Evolutionary conservation across 2,113 vertebrate species (phyloP).

Genomic region (Genyomyrus donnyi): DNA sequence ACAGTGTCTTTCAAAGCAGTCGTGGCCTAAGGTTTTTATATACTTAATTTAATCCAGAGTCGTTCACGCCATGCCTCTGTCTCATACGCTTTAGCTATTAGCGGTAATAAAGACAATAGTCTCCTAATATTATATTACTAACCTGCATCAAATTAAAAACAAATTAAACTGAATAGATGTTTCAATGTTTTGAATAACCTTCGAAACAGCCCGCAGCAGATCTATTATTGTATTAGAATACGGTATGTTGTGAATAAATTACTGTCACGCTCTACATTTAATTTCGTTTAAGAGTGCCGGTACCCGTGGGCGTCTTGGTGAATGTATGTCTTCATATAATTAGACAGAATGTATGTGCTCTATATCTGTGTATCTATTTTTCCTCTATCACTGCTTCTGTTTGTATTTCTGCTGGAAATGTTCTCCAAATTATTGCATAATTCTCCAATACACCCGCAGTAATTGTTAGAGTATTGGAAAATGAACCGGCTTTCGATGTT

Average conservation of each 20-base stretch:
- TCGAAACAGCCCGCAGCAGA: conserved; percentile 3
- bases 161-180: conserved; percentile 29
- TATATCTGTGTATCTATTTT: conserved; percentile 13
- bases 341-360: conserved; percentile 5
- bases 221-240: conserved; percentile 20
- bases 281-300: conserved; percentile 23
- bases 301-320: conserved; percentile 13
- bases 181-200: conserved; percentile 20
- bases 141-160: conserved; percentile 69
- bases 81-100: conserved; percentile 80
- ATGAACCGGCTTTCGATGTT: conserved; percentile 27
- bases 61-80: conserved; percentile 76
- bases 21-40: conserved; percentile 80
- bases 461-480: conserved; percentile 39
- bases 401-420: conserved; percentile 44
- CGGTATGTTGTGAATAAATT: conserved; percentile 32
- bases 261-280: conserved; percentile 30
- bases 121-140: conserved; percentile 78
- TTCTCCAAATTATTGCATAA: conserved; percentile 48
- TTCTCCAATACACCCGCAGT: conserved; percentile 34
- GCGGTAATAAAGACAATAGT: conserved; percentile 86
- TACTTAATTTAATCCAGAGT: conserved; percentile 84
- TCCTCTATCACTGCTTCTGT: conserved; percentile 36
- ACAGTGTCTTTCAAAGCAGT: conserved; percentile 78
- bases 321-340: conserved; percentile 11